Evolutionary conservation across 1,140 invertebrate genomes (phyloP), one percentile per base, ranked within the genome.

Genomic region (Rhagoletis pomonella): DNA sequence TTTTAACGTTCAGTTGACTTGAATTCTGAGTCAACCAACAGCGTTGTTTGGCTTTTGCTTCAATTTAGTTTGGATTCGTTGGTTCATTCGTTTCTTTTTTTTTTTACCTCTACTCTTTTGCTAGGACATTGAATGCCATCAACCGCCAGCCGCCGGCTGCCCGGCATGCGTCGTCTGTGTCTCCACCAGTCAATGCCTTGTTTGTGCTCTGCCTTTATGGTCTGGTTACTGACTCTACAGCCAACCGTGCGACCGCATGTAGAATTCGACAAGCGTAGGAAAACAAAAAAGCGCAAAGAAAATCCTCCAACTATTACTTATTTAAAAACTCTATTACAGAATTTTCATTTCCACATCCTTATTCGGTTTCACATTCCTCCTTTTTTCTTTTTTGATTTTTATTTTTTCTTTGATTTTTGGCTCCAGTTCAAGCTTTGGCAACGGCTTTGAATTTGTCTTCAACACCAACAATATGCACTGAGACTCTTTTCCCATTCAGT

Each of bases 271-370:
- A 50, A 55, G n/a, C 73, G 19, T 81, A 50, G 73, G 5, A 19
- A 55, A 81, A 81, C 39, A 62, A 62, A n/a, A 50, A 77, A 50
- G 55, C 4, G 7, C 14, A 55, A 81, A 55, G 9, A 50, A 19
- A 50, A 55, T 55, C 7, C 44, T 55, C 7, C 44, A 50, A 19
- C 60, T 42, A 86, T 86, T 67, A 86, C 62, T 86, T 86, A 86
- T 86, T 86, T 86, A 86, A 69, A 86, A 86, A 86, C 64, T 86
- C 86, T 64, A 86, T 86, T 86, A 86, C 58, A 69, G 60, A 44
- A 85, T 86, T 86, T 42, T 29, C 42, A 86, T 86, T 86, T 86
- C 60, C 86, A 86, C 62, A 86, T 86, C 39, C 85, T 69, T 67
- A n/a, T 64, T 67, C 3, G 58, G 60, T 67, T 86, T 64, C 9